These are phyloP conservation scores for Sciurus niger DNA, from an alignment of 2,113 vertebrate species.

Conservation along the genomic window DNA sequence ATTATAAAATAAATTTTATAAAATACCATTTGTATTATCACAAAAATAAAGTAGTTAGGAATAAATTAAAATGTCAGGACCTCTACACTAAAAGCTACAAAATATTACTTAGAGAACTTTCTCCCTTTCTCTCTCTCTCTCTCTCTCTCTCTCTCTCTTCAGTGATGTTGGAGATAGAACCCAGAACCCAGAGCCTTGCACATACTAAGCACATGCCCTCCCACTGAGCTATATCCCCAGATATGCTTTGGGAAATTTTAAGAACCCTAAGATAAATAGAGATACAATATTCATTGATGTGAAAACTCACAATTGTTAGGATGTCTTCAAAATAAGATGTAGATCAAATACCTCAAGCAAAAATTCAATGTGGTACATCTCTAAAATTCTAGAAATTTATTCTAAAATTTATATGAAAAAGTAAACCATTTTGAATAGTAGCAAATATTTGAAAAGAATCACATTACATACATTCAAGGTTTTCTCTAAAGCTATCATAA, in stretches of 20 bases:
- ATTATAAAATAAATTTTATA: conserved; percentile 4
- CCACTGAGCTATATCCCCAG: neutral
- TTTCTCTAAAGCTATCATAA: neutral
- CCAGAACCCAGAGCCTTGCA: neutral
- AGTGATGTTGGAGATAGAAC: neutral
- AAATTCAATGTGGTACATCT: neutral
- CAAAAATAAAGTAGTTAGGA: neutral
- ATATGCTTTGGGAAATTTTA: neutral
- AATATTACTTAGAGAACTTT: conserved; percentile 14
- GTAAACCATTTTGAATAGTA: neutral
- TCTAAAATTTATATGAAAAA: conserved; percentile 23
- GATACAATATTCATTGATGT: neutral
- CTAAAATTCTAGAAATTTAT: neutral
- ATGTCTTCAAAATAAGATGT: neutral
- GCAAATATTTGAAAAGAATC: neutral
- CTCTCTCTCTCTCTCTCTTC: too few relatives aligned
- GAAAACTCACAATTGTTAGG: neutral
- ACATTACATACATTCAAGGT: neutral
- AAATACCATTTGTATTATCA: conserved; percentile 1
- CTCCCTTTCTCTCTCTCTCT: neutral
- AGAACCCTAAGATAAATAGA: conserved; percentile 11
- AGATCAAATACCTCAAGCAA: neutral
- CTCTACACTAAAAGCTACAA: neutral
- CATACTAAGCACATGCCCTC: neutral
- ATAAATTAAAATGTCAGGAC: neutral